Base-by-base conservation (phyloP, 2,888 invertebrate genomes). In the Andrena bicolor region DNA sequence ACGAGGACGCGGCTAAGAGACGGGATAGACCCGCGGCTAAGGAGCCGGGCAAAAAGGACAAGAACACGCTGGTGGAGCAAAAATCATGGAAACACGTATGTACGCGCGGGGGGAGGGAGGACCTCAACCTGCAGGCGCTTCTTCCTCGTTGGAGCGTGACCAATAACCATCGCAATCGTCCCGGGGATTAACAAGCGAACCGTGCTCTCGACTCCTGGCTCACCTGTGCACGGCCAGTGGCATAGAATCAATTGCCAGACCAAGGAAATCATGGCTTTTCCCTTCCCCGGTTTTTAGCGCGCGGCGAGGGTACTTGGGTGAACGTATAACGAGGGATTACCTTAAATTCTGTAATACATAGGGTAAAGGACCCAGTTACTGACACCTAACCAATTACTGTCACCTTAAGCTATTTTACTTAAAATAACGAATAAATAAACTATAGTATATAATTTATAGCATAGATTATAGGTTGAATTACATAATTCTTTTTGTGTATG, bases 131-230 rank as follows among this genome's bases (percentile, higher is more conserved):
- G 60, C 63, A 66, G 77, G 63, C 79, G 75, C 79, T 64, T 76
- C 82, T 82, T 87, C 86, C 79, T 83, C 89, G 78, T 32, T 81
- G 81, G 66, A 90, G 88, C 90, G 86, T 90, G 83, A 90, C 89
- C 91, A 85, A 90, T 91, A 89, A 89, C 87, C 89, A 89, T 88
- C 75, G 88, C 90, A 90, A 89, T 90, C 86, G 85, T 82, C 76
- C 77, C n/a, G 28, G 75, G 69, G 75, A 86, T 88, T 86, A 88
- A 88, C 86, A 70, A 73, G 82, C 76, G 69, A 66, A 26, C 41
- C 35, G 63, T 32, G 61, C 83, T 65, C 74, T 41, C 16, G 41
- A 26, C 49, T 73, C 51, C 41, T 26, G 48, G 16, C 61, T 80
- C 60, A 51, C 69, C 72, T 63, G 63, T 30, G 13, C 10, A 10